Conservation (phyloP, 1,140 invertebrate species). For the Panagrolaimus sp. region DNA sequence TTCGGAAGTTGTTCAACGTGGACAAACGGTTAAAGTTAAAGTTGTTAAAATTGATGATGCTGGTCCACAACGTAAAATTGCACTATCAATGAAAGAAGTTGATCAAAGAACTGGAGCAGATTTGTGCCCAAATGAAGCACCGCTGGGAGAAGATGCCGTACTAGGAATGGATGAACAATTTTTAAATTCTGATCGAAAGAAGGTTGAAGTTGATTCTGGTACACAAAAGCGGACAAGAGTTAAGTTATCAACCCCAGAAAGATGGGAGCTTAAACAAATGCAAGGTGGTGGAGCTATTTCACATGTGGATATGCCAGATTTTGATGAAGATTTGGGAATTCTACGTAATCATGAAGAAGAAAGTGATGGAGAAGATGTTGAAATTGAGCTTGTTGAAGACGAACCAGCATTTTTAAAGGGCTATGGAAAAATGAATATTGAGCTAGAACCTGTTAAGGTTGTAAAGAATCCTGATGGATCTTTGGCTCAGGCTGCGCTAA, state of each 20-base stretch:
- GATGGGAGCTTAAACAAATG: constrained; percentile 67
- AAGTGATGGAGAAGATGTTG: constrained; percentile 82
- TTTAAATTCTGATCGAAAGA: constrained; percentile 65
- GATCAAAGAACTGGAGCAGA: constrained; percentile 89
- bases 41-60: constrained; percentile 77
- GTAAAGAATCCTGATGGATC: constrained; percentile 99
- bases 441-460: constrained; percentile 87
- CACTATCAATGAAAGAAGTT: constrained; percentile 93
- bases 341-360: constrained; percentile 64
- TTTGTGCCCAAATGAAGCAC: constrained; percentile 73
- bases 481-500: constrained; percentile 93
- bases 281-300: constrained; percentile 59
- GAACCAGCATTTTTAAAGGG: constrained; percentile 88
- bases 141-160: constrained; percentile 39
- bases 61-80: constrained; percentile 66
- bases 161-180: constrained; percentile 54
- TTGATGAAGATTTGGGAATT: constrained; percentile 63
- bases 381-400: constrained; percentile 97
- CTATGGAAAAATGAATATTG: constrained; percentile 65
- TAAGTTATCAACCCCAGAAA: constrained; percentile 90
- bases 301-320: constrained; percentile 61
- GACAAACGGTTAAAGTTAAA: constrained; percentile 76
- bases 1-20: constrained; percentile 81
- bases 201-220: constrained; percentile 70
- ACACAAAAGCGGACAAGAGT: constrained; percentile 60